Evolutionary conservation across 2,888 invertebrate species (phyloP), one percentile per base, ranked within the genome.

Genomic region (Lasius platythorax): DNA sequence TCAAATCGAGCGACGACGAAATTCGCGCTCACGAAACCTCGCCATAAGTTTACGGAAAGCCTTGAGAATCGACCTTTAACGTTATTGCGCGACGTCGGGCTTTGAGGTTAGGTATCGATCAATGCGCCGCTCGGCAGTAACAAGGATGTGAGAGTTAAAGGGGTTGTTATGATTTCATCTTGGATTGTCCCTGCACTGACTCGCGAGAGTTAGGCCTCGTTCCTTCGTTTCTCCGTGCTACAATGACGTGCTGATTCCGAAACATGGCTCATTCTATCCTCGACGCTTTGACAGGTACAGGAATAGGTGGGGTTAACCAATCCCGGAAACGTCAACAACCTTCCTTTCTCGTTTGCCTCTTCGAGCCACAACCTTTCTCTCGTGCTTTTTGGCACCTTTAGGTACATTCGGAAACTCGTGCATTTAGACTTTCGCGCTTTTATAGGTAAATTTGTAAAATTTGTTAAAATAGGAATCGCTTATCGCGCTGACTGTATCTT

Each of bases 261-360:
- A 87, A 83, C 72, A 95, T 95, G 94, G 94, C 94, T 85, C 94
- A 94, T 83, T 93, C 94, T 83, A 93, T 94, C 89, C 94, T 94
- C 87, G 94, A 95, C 88, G 93, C 93, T 85, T 84, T 94, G 81
- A 93, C 94, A 92, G 94, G 94, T 94, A 91, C 93, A 88, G 75
- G 8, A 81, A 85, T 86, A 86, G 88, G 89, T 88, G 88, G 87
- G 88, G 89, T 90, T 91, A 87, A 89, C 85, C 91, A 87, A 84
- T 72, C 83, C 43, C 30, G n/a, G 23, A 58, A 78, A 78, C 78
- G 56, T 78, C 78, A 58, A 66, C 82, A 72, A 72, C 9, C 28
- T 68, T 23, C n/a, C 9, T 68, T 37, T 15, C 15, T 40, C 1
- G 11, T 37, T 56, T 56, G 6, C 23, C 9, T 9, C 5, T 28